Percentiles rank a stretch among this genome's conserved stretches.
Evolutionary conservation across 2,113 vertebrate genomes (phyloP).

Genomic region (Chloebia gouldiae): DNA sequence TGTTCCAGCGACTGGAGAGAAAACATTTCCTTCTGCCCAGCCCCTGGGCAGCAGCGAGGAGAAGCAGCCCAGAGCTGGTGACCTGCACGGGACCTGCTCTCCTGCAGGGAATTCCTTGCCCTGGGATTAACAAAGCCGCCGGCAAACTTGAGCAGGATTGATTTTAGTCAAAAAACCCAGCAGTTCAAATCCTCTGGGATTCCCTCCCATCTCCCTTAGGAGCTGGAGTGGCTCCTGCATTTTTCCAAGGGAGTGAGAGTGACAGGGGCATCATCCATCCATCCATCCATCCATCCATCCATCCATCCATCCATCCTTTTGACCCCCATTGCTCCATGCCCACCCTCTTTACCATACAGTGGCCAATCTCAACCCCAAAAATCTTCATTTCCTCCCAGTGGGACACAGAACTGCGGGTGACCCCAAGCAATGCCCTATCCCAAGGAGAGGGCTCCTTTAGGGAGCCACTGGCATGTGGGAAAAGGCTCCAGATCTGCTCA

Average conservation of each 20-base stretch:
- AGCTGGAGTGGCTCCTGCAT: background rate
- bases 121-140: background rate
- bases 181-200: background rate
- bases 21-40: background rate
- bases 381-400: background rate
- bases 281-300: background rate
- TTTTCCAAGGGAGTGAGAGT: background rate
- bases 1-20: background rate
- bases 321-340: background rate
- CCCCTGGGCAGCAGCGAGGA: background rate
- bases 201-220: background rate
- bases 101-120: background rate
- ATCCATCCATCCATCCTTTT: background rate
- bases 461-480: rapidly evolving
- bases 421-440: background rate
- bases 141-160: background rate
- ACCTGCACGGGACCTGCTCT: background rate
- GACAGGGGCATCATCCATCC: background rate
- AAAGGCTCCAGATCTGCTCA: background rate
- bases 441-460: background rate
- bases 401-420: background rate
- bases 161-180: background rate
- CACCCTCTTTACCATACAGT: background rate
- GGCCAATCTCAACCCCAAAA: background rate
- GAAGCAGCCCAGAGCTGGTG: background rate